Conservation (phyloP, 2,113 vertebrate genomes). For the Chascanopsetta lugubris region DNA sequence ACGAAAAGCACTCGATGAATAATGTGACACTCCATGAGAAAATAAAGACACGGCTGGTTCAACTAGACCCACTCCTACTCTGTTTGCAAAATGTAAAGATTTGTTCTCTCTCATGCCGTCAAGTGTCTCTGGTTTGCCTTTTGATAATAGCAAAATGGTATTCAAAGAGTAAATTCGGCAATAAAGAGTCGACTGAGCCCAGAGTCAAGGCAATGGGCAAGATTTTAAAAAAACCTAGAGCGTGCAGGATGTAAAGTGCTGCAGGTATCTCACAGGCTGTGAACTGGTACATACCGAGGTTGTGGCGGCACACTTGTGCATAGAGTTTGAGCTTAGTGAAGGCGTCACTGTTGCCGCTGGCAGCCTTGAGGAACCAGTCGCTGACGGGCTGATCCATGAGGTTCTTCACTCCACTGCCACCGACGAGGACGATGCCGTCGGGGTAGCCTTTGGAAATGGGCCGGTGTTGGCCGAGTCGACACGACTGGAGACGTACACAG, state of each 20-base stretch:
- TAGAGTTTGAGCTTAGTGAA: slow-evolving; percentile 97
- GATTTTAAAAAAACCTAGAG: not conserved
- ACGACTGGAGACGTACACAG: slow-evolving; percentile 82
- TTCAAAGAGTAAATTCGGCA: slow-evolving; percentile 19
- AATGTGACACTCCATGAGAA: not conserved
- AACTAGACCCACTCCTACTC: slow-evolving; percentile 20
- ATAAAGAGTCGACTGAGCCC: slow-evolving; percentile 13
- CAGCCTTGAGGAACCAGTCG: slow-evolving; percentile 94
- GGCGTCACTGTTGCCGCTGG: slow-evolving; percentile 88
- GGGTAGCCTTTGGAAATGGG: slow-evolving; percentile 93
- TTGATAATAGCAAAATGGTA: slow-evolving; percentile 8
- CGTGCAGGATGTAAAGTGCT: not conserved
- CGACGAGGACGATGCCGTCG: slow-evolving; percentile 94
- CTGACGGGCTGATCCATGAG: slow-evolving; percentile 91
- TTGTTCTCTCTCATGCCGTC: slow-evolving; percentile 26
- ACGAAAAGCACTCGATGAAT: slow-evolving; percentile 1
- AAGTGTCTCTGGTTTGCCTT: slow-evolving; percentile 29
- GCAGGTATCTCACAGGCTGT: not conserved
- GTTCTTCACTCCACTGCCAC: slow-evolving; percentile 88
- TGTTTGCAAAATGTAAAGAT: slow-evolving; percentile 24
- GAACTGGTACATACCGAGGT: slow-evolving; percentile 84
- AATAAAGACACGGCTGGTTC: slow-evolving; percentile 8
- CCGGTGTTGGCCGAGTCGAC: slow-evolving; percentile 96
- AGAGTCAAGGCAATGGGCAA: not conserved
- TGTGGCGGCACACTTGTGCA: slow-evolving; percentile 97